Evolutionary conservation across 2,113 vertebrate species (phyloP), one percentile per base, ranked within the genome.

Genomic region (Dipodomys stephensi): DNA sequence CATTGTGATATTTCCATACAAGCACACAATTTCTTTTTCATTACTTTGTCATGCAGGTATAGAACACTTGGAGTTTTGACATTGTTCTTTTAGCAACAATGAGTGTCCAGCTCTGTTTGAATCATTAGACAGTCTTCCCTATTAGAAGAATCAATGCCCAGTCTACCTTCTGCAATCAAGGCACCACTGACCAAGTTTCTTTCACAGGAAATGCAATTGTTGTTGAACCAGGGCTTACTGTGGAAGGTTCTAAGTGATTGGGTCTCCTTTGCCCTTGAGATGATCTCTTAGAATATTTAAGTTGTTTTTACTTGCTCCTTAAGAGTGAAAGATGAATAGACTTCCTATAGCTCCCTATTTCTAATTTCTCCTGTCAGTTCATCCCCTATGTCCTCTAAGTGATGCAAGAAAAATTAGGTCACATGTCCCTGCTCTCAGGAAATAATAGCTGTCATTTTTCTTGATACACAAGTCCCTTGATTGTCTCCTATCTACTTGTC

Each of bases 121-220:
- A 46, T 60, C 57, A 57, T 77, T 53, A 91, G 35, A 88, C 30
- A 74, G 32, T 68, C 44, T 78, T 95, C 60, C 60, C 35, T 87
- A 1, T 88, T n/a, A n/a, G 35, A 72, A 92, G n/a, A 92, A 80
- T 68, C 13, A 64, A 65, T 30, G 11, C 39, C 27, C 4, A 39
- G 16, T 57, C 46, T 87, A 12, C 83, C 19, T 73, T 88, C 18
- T 35, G n/a, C 12, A 30, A 60, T 6, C 53, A n/a, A 73, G 11
- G 30, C 4, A n/a, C 35, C 22, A 6, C 57, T 27, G 60, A 74
- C 62, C 53, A 73, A 79, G 4, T 62, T 62, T 30, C n/a, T 72
- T 81, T 69, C 81, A 60, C 20, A 64, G 32, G 20, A 93, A 87
- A 68, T 69, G 30, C 39, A 89, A 0, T 62, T 7, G 35, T 32